Evolutionary conservation across 2,797 vertebrate species (phyloP).

Genomic region (Ceryle rudis): DNA sequence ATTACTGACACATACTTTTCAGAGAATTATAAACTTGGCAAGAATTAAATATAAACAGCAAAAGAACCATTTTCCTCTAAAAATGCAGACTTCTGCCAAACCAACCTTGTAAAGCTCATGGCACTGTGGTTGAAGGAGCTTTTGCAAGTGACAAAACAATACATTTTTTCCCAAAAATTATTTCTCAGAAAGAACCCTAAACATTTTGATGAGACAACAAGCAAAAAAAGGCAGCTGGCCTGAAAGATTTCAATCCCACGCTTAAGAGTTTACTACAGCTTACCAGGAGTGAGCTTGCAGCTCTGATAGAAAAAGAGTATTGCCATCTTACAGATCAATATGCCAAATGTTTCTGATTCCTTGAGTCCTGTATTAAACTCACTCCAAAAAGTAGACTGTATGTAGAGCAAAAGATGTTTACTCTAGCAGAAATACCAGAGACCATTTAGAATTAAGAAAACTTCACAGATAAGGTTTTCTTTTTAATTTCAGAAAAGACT

Average conservation of each 20-base stretch:
- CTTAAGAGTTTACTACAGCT: not conserved
- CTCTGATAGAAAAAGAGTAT: not conserved
- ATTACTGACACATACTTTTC: not conserved
- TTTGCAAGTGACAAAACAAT: not conserved
- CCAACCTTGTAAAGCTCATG: not conserved
- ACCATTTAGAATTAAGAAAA: not conserved
- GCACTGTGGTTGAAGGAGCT: not conserved
- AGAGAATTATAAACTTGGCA: not conserved
- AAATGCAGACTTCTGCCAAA: not conserved
- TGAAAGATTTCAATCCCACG: not conserved
- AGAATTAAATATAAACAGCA: not conserved
- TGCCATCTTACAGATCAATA: not conserved
- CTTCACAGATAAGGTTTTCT: not conserved
- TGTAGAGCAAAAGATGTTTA: not conserved
- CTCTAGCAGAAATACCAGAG: constrained; percentile 9
- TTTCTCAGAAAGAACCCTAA: not conserved
- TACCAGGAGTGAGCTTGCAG: not conserved
- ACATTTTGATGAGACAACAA: not conserved
- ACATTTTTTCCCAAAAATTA: not conserved
- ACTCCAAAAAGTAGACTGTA: not conserved
- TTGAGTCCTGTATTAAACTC: not conserved
- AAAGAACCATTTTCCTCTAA: not conserved
- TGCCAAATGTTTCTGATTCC: not conserved
- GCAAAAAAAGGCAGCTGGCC: not conserved
- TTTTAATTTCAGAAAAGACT: not conserved